These are phyloP conservation scores for Mormyrus lacerda DNA, from an alignment of 2,113 vertebrate species.

Conservation along the genomic window DNA sequence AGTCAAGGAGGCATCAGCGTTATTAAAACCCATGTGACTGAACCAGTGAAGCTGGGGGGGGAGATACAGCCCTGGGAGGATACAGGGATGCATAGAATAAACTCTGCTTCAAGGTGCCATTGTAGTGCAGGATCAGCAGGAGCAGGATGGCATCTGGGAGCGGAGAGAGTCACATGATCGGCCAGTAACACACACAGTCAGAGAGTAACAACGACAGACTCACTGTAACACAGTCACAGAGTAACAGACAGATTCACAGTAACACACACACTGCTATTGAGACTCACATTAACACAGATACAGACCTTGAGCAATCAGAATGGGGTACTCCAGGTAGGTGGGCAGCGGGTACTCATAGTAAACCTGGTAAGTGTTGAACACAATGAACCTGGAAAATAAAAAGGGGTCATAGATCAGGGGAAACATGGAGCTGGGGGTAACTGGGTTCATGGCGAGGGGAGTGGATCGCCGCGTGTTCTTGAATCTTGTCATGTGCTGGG, in stretches of 20 bases:
- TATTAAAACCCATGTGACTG: not conserved
- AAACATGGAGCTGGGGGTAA: not conserved
- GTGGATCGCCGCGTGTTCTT: not conserved
- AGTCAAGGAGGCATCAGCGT: conserved; percentile 37
- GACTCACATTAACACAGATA: not conserved
- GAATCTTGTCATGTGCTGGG: too few species aligned
- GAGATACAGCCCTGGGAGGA: conserved; percentile 66
- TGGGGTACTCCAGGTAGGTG: conserved; percentile 87
- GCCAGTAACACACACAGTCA: not conserved
- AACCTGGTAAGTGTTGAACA: conserved; percentile 87
- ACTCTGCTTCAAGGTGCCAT: conserved; percentile 60
- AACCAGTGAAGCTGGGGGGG: not conserved
- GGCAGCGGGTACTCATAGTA: conserved; percentile 81
- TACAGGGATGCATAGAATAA: conserved; percentile 67
- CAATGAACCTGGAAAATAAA: conserved; percentile 67
- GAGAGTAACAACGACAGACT: not conserved
- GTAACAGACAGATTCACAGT: not conserved
- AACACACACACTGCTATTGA: not conserved
- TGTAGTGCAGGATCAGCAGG: conserved; percentile 72
- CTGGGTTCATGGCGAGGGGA: not conserved
- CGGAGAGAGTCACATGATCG: not conserved
- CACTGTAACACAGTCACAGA: not conserved
- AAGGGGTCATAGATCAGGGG: not conserved
- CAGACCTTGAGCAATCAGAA: conserved; percentile 88
- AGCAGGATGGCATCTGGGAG: conserved; percentile 76